A percentile compares a stretch with the other conserved stretches of the same genome.
Conservation (phyloP, 2,888 invertebrate genomes). For the Chloromyia formosa region DNA sequence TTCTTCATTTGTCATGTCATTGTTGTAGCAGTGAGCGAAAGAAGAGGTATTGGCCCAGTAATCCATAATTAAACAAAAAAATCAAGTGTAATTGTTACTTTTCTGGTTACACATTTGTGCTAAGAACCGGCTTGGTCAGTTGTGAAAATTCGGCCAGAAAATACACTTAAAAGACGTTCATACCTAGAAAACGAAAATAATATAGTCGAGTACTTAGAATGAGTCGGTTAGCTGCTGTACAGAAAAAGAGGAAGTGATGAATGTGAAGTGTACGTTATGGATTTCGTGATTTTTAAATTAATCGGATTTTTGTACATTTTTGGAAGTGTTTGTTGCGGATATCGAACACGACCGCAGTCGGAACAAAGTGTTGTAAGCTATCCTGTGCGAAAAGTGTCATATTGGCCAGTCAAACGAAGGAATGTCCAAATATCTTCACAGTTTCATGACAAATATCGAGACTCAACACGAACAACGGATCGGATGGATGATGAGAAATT, state of each 20-base stretch:
- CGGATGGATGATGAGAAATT: conserved; percentile 7
- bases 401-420: not conserved
- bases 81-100: not conserved
- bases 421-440: no score
- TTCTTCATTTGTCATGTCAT: no score
- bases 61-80: not conserved
- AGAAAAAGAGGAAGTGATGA: no score
- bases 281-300: not conserved
- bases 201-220: not conserved
- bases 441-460: not conserved
- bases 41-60: conserved; percentile 16
- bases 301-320: not conserved
- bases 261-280: conserved; percentile 25
- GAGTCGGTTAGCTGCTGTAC: not conserved
- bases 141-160: conserved; percentile 8
- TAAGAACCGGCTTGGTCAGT: conserved; percentile 21
- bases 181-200: not conserved
- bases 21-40: no score
- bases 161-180: conserved; percentile 15
- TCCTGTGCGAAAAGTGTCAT: not conserved
- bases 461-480: not conserved
- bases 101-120: no score
- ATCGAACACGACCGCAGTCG: not conserved
- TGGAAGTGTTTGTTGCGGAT: not conserved
- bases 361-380: not conserved